A percentile compares a stretch with the other conserved stretches of the same genome.
Evolutionary conservation across 2,888 invertebrate genomes (phyloP).

Genomic region (Phengaris alcon): DNA sequence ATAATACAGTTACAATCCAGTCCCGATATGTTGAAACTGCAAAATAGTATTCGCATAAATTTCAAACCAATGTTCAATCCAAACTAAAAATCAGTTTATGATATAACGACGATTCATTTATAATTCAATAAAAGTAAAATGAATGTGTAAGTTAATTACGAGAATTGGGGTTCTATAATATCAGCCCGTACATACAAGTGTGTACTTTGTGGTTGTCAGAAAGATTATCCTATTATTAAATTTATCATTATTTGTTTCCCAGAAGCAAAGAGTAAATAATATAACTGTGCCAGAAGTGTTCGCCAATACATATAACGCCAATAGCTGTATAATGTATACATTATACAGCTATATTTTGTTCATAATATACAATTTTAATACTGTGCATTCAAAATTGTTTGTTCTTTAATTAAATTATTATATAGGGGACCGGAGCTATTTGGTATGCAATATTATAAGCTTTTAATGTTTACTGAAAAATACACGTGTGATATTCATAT

Average conservation of each 20-base stretch:
- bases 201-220: neutral
- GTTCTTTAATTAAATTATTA: neutral
- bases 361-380: neutral
- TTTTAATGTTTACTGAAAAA: neutral
- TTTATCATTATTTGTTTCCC: neutral
- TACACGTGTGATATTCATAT: neutral
- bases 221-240: neutral
- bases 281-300: neutral
- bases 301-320: neutral
- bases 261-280: too few relatives aligned
- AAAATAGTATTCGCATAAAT: too few relatives aligned
- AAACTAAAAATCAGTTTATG: too few relatives aligned
- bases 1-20: too few relatives aligned
- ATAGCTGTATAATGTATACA: neutral
- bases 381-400: conserved; percentile 1
- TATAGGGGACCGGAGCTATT: neutral
- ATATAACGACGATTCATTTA: too few relatives aligned
- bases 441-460: neutral
- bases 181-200: too few relatives aligned
- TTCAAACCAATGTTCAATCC: too few relatives aligned
- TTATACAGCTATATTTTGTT: neutral
- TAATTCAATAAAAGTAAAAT: too few relatives aligned
- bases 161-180: too few relatives aligned
- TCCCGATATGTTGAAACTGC: too few relatives aligned
- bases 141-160: too few relatives aligned